Percentiles rank a stretch among this genome's conserved stretches.
phyloP scores from a whole-genome alignment of 2,113 vertebrate genomes.

The Halcyon malimbica region DNA sequence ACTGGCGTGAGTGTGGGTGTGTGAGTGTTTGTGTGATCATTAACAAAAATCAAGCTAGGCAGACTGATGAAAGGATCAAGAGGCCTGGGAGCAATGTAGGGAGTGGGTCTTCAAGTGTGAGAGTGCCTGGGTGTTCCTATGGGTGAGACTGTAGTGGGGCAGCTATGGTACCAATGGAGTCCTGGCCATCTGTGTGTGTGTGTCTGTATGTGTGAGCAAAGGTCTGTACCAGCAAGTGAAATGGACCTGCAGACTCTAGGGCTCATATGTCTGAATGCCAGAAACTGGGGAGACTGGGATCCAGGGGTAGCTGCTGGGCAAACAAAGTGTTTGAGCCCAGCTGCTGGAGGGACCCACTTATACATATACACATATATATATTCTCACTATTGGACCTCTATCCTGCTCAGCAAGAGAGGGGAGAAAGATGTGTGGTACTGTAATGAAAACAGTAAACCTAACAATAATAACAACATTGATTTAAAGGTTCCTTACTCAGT shows the following conservation, averaged over 20 bases:
- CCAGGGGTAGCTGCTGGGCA: not conserved
- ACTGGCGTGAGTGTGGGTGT: not conserved
- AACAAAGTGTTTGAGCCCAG: not conserved
- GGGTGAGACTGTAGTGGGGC: not conserved
- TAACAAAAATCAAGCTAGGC: not conserved
- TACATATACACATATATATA: not conserved
- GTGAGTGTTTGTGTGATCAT: not conserved
- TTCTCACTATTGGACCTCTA: not conserved
- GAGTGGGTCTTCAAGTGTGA: not conserved
- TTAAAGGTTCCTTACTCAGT: not conserved
- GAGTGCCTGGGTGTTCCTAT: not conserved
- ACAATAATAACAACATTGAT: not conserved
- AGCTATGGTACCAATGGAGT: not conserved
- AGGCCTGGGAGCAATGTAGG: not conserved
- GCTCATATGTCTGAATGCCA: not conserved
- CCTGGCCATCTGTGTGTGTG: not conserved
- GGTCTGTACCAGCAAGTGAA: not conserved
- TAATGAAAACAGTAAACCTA: not conserved
- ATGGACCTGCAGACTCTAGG: not conserved
- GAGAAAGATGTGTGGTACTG: not conserved
- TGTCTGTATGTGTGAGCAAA: rapidly evolving
- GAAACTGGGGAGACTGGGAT: not conserved
- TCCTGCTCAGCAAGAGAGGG: not conserved
- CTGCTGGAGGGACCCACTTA: not conserved
- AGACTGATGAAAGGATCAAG: not conserved